phyloP scores from a whole-genome alignment of 2,113 vertebrate genomes.

The Fregata magnificens region DNA sequence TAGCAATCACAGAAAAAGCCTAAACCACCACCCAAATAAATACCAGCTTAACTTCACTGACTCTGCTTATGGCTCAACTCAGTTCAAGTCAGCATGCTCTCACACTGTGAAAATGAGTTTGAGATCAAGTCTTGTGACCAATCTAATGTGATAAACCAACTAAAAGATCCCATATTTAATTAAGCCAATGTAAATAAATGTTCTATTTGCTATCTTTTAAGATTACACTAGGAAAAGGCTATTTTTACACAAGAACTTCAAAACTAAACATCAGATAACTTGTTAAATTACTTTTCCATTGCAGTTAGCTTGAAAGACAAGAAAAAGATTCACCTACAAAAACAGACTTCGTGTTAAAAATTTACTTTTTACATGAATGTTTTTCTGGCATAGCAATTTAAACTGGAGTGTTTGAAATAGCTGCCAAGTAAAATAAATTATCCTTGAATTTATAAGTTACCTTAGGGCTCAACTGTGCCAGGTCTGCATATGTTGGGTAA shows the following conservation, averaged over 20 bases:
- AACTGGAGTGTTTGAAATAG: constrained; percentile 57
- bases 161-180: not conserved
- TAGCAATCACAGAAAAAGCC: not conserved
- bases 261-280: not conserved
- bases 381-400: constrained; percentile 61
- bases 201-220: not conserved
- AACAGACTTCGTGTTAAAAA: constrained; percentile 28
- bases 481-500: not conserved
- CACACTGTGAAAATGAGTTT: not conserved
- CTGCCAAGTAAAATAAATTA: constrained; percentile 79
- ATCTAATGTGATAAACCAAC: not conserved
- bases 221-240: not conserved
- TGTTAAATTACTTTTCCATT: constrained; percentile 4
- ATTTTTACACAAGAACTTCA: not conserved
- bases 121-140: not conserved
- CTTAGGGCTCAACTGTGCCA: constrained; percentile 32
- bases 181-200: not conserved
- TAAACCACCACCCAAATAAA: not conserved
- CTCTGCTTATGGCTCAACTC: not conserved
- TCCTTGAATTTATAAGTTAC: constrained; percentile 60
- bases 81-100: not conserved
- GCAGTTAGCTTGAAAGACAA: not conserved
- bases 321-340: constrained; percentile 43
- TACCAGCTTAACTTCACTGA: not conserved
- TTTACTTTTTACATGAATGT: constrained; percentile 25